Conservation (phyloP, 2,888 invertebrate species). For the Monochamus alternatus region DNA sequence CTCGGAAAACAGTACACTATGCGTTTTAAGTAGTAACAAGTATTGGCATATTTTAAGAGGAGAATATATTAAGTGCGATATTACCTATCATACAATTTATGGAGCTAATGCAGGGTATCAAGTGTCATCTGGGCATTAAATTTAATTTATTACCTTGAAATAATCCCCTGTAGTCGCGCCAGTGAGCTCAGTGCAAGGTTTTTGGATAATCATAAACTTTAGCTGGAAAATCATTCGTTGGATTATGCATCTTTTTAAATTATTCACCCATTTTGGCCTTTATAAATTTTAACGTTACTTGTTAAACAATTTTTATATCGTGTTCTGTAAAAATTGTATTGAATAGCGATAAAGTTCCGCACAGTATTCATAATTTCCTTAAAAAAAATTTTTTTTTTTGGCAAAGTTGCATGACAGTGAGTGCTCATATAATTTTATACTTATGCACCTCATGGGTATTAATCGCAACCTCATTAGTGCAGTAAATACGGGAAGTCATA, state of each 20-base stretch:
- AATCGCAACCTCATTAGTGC: no score
- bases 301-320: background rate
- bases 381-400: no score
- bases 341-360: no score
- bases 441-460: no score
- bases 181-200: background rate
- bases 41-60: background rate
- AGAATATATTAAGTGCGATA: background rate
- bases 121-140: background rate
- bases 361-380: no score
- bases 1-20: background rate
- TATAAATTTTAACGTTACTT: background rate
- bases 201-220: background rate
- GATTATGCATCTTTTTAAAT: background rate
- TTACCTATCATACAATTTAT: background rate
- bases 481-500: no score
- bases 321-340: background rate
- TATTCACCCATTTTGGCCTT: background rate
- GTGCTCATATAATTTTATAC: no score
- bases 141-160: background rate
- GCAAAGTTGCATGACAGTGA: no score
- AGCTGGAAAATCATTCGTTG: background rate
- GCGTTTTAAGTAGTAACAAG: background rate
- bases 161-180: background rate
- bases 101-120: background rate